Evolutionary conservation across 2,888 invertebrate genomes (phyloP).

Genomic region (Cephus nigrinus): DNA sequence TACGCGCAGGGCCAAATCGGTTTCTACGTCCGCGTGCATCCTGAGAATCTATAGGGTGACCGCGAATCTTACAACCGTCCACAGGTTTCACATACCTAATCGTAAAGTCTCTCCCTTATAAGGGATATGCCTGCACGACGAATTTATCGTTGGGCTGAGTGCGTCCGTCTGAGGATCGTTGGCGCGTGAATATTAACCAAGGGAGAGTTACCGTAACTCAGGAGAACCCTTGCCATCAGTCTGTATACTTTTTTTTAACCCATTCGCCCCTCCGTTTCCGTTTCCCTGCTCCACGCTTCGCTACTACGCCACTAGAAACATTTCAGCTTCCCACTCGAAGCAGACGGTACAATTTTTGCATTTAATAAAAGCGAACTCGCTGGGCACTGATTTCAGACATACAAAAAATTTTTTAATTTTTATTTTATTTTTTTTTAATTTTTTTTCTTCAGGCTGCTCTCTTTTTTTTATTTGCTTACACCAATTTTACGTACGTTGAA

Average conservation of each 20-base stretch:
- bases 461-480: neutral
- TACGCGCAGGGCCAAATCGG: no score
- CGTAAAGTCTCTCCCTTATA: neutral
- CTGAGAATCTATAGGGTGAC: neutral
- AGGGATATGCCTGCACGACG: neutral
- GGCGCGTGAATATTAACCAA: conserved; percentile 23
- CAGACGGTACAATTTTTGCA: neutral
- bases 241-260: neutral
- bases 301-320: neutral
- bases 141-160: conserved; percentile 22
- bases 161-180: conserved; percentile 19
- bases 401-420: neutral
- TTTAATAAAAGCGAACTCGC: neutral
- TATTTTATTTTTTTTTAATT: no score
- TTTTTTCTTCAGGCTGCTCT: no score
- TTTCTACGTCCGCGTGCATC: neutral
- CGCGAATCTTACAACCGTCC: neutral
- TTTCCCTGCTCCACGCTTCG: neutral
- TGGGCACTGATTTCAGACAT: neutral
- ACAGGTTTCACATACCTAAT: neutral
- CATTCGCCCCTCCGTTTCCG: neutral
- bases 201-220: conserved; percentile 13
- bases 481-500: neutral
- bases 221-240: conserved; percentile 7
- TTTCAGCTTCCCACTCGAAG: neutral